phyloP scores from a whole-genome alignment of 2,113 vertebrate genomes.

The Actenoides lindsayi region DNA sequence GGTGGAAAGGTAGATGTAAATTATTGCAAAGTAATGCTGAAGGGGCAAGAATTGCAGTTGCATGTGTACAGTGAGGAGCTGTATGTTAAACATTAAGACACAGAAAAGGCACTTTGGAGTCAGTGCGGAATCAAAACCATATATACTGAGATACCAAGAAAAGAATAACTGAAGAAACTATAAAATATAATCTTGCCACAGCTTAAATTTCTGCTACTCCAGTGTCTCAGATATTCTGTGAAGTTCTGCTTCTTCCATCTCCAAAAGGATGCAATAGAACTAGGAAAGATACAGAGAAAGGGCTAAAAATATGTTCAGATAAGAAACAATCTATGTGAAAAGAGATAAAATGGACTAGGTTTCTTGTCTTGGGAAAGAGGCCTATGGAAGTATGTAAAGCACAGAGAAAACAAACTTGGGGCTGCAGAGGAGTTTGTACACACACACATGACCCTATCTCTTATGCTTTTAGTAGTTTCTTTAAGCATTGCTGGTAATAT shows the following conservation, averaged over 20 bases:
- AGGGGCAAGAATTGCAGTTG: not conserved
- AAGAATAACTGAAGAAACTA: not conserved
- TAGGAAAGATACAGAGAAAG: not conserved
- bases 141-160: not conserved
- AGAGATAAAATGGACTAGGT: not conserved
- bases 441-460: rapidly evolving
- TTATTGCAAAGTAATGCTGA: not conserved
- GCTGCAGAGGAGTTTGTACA: not conserved
- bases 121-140: not conserved
- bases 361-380: not conserved
- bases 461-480: not conserved
- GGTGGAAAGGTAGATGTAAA: not conserved
- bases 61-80: not conserved
- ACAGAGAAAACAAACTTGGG: not conserved
- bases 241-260: not conserved
- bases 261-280: not conserved
- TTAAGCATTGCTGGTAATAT: not conserved
- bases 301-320: not conserved
- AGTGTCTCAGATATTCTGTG: not conserved
- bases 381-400: not conserved
- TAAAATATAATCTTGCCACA: not conserved
- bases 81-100: not conserved
- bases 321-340: not conserved
- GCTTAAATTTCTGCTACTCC: not conserved
- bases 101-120: not conserved